These are phyloP conservation scores for Standfussiana lucernea DNA, from an alignment of 2,888 invertebrate genomes.

Conservation along the genomic window DNA sequence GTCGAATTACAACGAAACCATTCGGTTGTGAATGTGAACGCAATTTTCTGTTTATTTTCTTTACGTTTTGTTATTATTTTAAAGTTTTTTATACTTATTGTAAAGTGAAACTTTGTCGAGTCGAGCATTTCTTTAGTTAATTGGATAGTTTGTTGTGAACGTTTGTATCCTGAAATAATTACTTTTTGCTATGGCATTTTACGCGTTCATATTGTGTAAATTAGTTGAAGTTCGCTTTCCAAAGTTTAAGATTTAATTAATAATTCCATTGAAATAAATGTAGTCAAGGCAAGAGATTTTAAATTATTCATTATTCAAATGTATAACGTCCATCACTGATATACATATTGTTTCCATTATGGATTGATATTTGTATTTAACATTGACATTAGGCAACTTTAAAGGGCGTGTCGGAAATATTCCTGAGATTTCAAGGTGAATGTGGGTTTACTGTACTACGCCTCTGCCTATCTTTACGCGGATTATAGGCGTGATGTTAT, in stretches of 20 bases:
- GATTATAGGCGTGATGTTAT: not conserved
- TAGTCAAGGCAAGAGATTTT: constrained; percentile 10
- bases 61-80: constrained; percentile 51
- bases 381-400: not conserved
- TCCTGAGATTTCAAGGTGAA: constrained; percentile 37
- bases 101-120: constrained; percentile 28
- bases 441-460: not conserved
- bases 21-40: constrained; percentile 70
- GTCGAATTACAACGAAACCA: constrained; percentile 76
- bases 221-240: not conserved
- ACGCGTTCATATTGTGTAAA: not conserved
- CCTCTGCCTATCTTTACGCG: not conserved
- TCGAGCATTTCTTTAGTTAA: constrained; percentile 2
- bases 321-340: not conserved
- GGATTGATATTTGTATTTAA: not conserved
- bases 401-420: not conserved
- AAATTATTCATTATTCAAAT: constrained; percentile 20
- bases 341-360: constrained; percentile 10
- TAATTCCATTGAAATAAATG: constrained; percentile 3
- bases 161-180: not conserved
- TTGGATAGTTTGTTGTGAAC: not conserved
- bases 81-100: constrained; percentile 20
- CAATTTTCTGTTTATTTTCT: constrained; percentile 56
- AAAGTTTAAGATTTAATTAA: not conserved
- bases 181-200: not conserved